A percentile compares a stretch with the other conserved stretches of the same genome.
These are phyloP conservation scores for Tiliacea aurago DNA, from an alignment of 2,888 invertebrate genomes.

Conservation along the genomic window DNA sequence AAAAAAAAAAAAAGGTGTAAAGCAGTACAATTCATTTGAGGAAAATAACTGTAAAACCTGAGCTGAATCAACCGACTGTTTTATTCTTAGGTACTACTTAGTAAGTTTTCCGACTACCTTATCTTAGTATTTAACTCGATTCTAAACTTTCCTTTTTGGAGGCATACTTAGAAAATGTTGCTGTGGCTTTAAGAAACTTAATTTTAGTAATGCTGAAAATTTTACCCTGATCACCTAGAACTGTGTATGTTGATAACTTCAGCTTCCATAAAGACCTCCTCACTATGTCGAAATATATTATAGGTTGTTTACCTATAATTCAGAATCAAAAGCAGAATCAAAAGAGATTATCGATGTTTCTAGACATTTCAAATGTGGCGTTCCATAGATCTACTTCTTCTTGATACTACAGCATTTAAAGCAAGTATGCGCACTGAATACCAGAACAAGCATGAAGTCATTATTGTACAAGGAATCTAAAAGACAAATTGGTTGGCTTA, in stretches of 20 bases:
- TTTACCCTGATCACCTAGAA: not conserved
- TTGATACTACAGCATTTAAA: not conserved
- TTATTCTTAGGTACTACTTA: not conserved
- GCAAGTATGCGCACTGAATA: not conserved
- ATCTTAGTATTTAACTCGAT: not conserved
- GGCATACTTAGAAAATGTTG: conserved; percentile 12
- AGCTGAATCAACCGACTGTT: not conserved
- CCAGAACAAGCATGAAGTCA: not conserved
- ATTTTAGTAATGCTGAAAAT: not conserved
- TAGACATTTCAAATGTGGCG: not conserved
- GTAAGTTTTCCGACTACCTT: conserved; percentile 4
- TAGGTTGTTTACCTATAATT: too few species aligned
- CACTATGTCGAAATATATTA: not conserved
- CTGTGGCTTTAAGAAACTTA: not conserved
- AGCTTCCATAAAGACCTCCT: not conserved
- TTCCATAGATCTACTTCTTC: not conserved
- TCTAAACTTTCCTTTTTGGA: conserved; percentile 4
- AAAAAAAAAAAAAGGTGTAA: too few species aligned
- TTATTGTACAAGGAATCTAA: not conserved
- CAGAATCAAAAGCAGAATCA: too few species aligned
- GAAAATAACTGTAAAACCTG: conserved; percentile 20
- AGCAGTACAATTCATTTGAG: conserved; percentile 9
- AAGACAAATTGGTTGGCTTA: not conserved
- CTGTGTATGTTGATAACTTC: conserved; percentile 2
- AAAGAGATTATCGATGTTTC: not conserved